phyloP scores from a whole-genome alignment of 2,113 vertebrate genomes.

The Sarotherodon lohbergeri region DNA sequence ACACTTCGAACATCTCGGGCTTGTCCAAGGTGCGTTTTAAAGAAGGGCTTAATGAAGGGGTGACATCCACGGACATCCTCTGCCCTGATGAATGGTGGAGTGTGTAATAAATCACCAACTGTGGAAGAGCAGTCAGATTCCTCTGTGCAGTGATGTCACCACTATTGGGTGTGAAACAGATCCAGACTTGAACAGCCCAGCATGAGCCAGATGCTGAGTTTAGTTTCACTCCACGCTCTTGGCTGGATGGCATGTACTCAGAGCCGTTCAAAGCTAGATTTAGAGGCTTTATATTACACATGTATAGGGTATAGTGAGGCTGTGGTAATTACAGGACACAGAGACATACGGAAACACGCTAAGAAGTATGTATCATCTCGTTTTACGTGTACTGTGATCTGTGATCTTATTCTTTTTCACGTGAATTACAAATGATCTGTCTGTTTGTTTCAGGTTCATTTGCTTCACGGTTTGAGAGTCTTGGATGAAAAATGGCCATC shows the following conservation, averaged over 20 bases:
- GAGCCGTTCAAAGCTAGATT: background rate
- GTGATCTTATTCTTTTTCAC: background rate
- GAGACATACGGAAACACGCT: background rate
- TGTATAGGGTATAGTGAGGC: background rate
- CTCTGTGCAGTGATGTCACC: slow-evolving; percentile 70
- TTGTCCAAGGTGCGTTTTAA: slow-evolving; percentile 22
- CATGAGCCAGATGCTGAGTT: slow-evolving; percentile 70
- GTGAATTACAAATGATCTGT: background rate
- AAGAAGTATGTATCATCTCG: background rate
- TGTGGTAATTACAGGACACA: background rate
- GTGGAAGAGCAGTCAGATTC: slow-evolving; percentile 63
- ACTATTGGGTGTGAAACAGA: slow-evolving; percentile 63
- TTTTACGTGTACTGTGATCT: background rate
- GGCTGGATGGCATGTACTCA: background rate
- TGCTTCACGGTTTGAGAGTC: background rate
- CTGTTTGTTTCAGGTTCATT: slow-evolving; percentile 48
- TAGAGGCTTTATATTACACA: background rate
- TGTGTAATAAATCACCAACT: slow-evolving; percentile 61
- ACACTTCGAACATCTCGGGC: background rate
- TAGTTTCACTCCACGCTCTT: slow-evolving; percentile 24
- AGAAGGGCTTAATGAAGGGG: slow-evolving; percentile 50
- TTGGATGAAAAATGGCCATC: slow-evolving; percentile 46
- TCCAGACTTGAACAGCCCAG: slow-evolving; percentile 72
- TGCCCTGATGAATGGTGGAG: slow-evolving; percentile 58
- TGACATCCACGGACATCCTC: slow-evolving; percentile 23